Percentiles rank a stretch among this genome's conserved stretches.
Conservation (phyloP, 2,888 invertebrate species). For the Lycophotia porphyrea region DNA sequence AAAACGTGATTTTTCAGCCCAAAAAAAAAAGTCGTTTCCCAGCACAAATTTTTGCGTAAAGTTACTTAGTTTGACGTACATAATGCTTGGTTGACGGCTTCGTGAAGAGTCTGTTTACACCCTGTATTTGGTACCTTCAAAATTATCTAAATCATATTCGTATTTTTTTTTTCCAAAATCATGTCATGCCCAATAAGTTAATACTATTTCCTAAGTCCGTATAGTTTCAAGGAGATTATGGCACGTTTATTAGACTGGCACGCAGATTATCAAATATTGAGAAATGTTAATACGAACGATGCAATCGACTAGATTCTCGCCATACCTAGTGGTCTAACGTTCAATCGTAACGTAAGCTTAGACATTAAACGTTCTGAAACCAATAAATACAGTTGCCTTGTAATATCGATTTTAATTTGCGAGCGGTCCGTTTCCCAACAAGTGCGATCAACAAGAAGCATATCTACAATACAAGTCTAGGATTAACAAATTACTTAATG, state of each 20-base stretch:
- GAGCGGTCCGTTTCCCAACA: slow-evolving; percentile 3
- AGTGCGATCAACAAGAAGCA: not conserved
- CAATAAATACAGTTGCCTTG: slow-evolving; percentile 8
- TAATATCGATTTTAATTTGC: slow-evolving; percentile 2
- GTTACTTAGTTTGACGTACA: no score
- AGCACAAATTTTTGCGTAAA: no score
- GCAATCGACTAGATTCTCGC: slow-evolving; percentile 29
- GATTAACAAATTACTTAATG: not conserved
- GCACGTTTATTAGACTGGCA: slow-evolving; percentile 9
- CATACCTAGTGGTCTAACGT: slow-evolving; percentile 4
- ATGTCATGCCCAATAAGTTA: not conserved
- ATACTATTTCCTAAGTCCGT: not conserved
- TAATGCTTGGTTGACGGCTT: no score
- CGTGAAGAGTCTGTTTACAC: no score
- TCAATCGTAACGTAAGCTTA: not conserved
- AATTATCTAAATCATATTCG: not conserved
- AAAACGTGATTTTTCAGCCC: no score
- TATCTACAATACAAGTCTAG: not conserved
- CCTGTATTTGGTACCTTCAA: no score
- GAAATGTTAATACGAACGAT: slow-evolving; percentile 22
- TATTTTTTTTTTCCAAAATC: not conserved
- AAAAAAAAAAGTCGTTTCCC: no score
- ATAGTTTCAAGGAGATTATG: slow-evolving; percentile 2
- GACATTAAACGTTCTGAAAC: slow-evolving; percentile 8
- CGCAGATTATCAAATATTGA: slow-evolving; percentile 25